Percentiles rank a stretch among this genome's conserved stretches.
These are phyloP conservation scores for Aporrectodea caliginosa DNA, from an alignment of 1,140 invertebrate species.

Conservation along the genomic window DNA sequence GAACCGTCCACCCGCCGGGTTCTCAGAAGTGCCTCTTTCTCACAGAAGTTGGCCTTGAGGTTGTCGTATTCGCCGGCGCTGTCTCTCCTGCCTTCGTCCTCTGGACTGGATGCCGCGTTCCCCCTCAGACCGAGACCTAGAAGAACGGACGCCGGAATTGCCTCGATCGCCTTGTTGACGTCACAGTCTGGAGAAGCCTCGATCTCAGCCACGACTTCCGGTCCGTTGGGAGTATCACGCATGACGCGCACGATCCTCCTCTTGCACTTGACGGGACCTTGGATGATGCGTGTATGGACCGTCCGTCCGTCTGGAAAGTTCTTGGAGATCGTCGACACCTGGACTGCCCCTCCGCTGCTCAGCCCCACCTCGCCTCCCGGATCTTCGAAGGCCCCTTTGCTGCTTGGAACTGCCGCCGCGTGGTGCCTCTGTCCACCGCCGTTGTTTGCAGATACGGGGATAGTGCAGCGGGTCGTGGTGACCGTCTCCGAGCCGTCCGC, in stretches of 20 bases:
- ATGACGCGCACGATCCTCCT: slow-evolving; percentile 18
- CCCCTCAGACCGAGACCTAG: neutral
- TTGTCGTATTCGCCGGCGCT: neutral
- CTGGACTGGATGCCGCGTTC: neutral
- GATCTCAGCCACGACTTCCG: slow-evolving; percentile 14
- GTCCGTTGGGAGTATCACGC: slow-evolving; percentile 19
- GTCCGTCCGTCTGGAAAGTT: slow-evolving; percentile 12
- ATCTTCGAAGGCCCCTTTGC: neutral
- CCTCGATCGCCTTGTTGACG: slow-evolving; percentile 10
- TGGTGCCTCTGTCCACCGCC: neutral
- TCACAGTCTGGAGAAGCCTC: slow-evolving; percentile 15
- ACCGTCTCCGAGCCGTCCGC: neutral
- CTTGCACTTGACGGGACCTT: slow-evolving; percentile 17
- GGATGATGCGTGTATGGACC: slow-evolving; percentile 22
- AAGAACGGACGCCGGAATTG: neutral
- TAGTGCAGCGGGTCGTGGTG: neutral
- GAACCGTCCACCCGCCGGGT: neutral
- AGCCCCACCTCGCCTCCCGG: neutral
- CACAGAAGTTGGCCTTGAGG: neutral
- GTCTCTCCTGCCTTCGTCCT: neutral
- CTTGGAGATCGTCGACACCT: slow-evolving; percentile 18
- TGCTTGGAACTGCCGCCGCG: neutral
- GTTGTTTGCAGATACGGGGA: neutral
- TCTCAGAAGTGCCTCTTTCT: neutral
- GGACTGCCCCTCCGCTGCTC: neutral